phyloP scores from a whole-genome alignment of 2,888 invertebrate species.

The Vannuccia rotundouncinata region DNA sequence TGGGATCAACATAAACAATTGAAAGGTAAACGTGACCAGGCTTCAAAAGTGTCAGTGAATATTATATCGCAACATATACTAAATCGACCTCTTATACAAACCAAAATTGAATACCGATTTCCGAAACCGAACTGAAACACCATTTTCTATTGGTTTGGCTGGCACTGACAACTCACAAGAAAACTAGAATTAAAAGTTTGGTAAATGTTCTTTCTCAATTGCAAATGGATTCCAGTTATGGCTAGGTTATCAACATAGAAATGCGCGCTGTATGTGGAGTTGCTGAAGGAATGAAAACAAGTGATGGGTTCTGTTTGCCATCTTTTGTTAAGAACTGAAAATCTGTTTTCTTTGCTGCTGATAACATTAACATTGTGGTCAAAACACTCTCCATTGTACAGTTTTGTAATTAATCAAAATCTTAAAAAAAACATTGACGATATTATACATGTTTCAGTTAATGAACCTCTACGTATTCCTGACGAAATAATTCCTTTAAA shows the following conservation, averaged over 20 bases:
- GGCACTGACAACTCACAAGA: not conserved
- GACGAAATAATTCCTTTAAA: too few species aligned
- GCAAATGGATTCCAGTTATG: not conserved
- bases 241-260: not conserved
- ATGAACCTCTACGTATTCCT: too few species aligned
- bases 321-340: too few species aligned
- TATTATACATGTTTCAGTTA: too few species aligned
- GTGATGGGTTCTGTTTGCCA: too few species aligned
- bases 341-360: too few species aligned
- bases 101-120: not conserved
- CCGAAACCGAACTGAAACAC: too few species aligned
- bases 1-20: not conserved
- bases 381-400: too few species aligned
- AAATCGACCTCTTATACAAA: not conserved
- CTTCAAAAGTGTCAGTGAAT: not conserved
- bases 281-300: not conserved
- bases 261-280: not conserved
- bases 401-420: too few species aligned
- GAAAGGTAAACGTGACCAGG: not conserved
- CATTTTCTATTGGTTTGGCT: not conserved
- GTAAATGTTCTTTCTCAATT: not conserved
- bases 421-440: too few species aligned
- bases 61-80: not conserved
- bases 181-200: not conserved
- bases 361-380: too few species aligned